phyloP scores from a whole-genome alignment of 1,140 invertebrate species.

The Chironomus tepperi region DNA sequence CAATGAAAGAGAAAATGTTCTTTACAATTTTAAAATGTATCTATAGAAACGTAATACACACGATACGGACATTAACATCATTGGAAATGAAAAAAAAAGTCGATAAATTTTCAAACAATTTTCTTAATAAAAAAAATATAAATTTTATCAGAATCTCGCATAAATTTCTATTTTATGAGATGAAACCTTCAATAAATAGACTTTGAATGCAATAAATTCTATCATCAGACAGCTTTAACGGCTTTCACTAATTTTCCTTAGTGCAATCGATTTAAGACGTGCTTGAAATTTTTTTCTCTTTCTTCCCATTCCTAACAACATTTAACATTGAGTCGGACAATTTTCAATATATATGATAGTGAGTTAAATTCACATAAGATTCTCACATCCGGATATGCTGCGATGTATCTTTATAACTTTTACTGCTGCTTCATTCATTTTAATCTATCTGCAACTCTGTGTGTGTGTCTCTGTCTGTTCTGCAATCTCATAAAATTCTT shows the following conservation, averaged over 20 bases:
- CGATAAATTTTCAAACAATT: not conserved
- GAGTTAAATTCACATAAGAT: not conserved
- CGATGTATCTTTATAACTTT: not conserved
- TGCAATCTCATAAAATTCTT: too few species aligned
- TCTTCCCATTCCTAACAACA: not conserved
- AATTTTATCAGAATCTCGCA: not conserved
- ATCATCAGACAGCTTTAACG: constrained; percentile 17
- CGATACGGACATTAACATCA: not conserved
- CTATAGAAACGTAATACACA: too few species aligned
- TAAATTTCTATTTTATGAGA: constrained; percentile 22
- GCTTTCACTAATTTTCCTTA: constrained; percentile 18
- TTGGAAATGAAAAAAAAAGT: not conserved
- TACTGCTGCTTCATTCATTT: not conserved
- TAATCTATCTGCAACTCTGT: not conserved
- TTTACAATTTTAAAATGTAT: not conserved
- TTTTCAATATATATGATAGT: not conserved
- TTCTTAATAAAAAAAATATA: too few species aligned
- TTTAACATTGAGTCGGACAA: not conserved
- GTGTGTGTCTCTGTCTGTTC: too few species aligned
- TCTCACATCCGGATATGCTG: not conserved
- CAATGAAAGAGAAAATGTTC: not conserved
- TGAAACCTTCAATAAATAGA: constrained; percentile 24
- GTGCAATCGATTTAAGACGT: constrained; percentile 16
- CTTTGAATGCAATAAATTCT: constrained; percentile 21
- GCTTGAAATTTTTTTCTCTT: not conserved